A percentile compares a stretch with the other conserved stretches of the same genome.
Conservation (phyloP, 30 jellyfish, hydroid and myxozoan species). For the Hydra vulgaris region DNA sequence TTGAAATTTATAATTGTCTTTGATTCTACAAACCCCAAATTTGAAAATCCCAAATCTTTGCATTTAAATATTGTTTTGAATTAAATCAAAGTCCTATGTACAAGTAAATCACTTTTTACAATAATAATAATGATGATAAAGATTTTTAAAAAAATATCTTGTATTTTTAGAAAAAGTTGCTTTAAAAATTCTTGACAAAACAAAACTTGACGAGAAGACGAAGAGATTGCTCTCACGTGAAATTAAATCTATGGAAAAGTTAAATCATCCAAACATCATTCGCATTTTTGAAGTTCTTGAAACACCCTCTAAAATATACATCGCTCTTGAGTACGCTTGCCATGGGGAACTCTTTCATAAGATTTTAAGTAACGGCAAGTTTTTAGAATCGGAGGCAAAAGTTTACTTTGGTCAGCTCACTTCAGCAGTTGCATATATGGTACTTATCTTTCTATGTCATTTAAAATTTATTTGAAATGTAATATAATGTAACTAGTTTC, state of each 20-base stretch:
- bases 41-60: no score
- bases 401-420: conserved; percentile 64
- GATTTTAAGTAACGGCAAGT: conserved; percentile 66
- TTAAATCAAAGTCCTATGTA: no score
- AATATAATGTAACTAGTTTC: no score
- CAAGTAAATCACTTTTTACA: no score
- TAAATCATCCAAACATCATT: conserved; percentile 78
- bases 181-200: conserved; percentile 67
- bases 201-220: conserved; percentile 81
- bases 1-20: no score
- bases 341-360: conserved; percentile 89
- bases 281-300: conserved; percentile 84
- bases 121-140: no score
- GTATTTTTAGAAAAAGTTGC: conserved; percentile 69
- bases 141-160: neutral
- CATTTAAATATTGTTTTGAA: no score
- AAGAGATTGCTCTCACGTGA: conserved; percentile 71
- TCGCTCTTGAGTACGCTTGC: conserved; percentile 78
- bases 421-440: conserved; percentile 89
- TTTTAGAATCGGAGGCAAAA: conserved; percentile 59
- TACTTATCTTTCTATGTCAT: conserved; percentile 10
- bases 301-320: conserved; percentile 51
- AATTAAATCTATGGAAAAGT: conserved; percentile 66
- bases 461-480: no score
- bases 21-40: no score